phyloP scores from a whole-genome alignment of 2,113 vertebrate genomes.

The Phoenicopterus ruber region DNA sequence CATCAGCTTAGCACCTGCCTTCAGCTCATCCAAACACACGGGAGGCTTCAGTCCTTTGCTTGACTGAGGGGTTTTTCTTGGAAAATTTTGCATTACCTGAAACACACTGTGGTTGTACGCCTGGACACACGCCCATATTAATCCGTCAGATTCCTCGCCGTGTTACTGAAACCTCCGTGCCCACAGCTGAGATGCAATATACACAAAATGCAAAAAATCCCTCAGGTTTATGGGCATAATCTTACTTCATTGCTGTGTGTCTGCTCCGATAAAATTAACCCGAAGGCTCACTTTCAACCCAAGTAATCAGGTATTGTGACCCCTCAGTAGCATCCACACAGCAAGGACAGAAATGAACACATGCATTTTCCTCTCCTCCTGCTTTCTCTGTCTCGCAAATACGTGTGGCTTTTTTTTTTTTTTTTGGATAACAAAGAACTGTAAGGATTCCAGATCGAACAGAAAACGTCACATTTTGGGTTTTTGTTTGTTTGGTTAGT shows the following conservation, averaged over 20 bases:
- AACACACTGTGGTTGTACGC: not conserved
- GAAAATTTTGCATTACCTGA: not conserved
- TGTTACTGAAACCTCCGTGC: rapidly evolving
- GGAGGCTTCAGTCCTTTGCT: not conserved
- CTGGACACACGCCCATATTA: rapidly evolving
- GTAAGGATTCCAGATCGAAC: not conserved
- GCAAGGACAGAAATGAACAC: not conserved
- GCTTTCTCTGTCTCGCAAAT: not conserved
- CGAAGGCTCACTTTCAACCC: not conserved
- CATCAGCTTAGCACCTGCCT: not conserved
- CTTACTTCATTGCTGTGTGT: not conserved
- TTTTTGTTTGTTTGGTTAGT: not conserved
- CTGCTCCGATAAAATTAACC: not conserved
- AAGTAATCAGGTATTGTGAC: not conserved
- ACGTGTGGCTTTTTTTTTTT: too few relatives aligned
- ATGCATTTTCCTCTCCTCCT: not conserved
- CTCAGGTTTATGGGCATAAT: not conserved
- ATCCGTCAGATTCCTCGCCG: not conserved
- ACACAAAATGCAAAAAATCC: not conserved
- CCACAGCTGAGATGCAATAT: not conserved
- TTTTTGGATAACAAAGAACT: not conserved
- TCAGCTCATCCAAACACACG: not conserved
- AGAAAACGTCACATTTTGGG: not conserved
- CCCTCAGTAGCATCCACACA: not conserved
- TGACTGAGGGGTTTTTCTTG: not conserved